Evolutionary conservation across 2,113 vertebrate genomes (phyloP), one percentile per base, ranked within the genome.

Genomic region (Electrona antarctica): DNA sequence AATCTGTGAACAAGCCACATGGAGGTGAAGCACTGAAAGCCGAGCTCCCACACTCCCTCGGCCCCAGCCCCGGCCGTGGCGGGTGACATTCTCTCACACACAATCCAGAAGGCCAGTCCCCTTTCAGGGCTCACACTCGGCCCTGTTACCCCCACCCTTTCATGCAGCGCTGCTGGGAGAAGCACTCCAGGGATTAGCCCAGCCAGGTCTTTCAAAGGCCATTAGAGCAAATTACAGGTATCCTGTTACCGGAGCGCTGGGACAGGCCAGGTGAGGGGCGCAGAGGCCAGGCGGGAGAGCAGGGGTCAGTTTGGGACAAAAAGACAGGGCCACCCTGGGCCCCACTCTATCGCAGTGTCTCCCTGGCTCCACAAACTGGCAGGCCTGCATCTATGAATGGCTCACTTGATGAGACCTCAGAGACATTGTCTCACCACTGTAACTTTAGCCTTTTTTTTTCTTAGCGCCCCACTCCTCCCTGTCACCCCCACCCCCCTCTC

Each of bases 201-300:
- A 88, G 90, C 89, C 90, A 90, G 91, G 90, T 91, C 92, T 91
- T 92, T 92, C 89, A 93, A 93, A 92, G 92, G 91, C 91, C 91
- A 93, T 94, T 93, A 93, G 91, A 92, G 91, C 88, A 92, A 93
- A 92, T 93, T 91, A 92, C 92, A 93, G 93, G 92, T 93, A 92
- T 93, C 92, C 83, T 76, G 81, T 94, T 94, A 92, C 93, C 82
- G 84, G 74, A 82, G 85, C 66, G 87, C 88, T 89, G 88, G 92
- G 86, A 93, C 83, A 76, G 90, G 88, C 89, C 91, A 93, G 92
- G 91, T 93, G 89, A 93, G 91, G 91, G 89, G 85, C 86, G 85
- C 88, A 90, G 89, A 89, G 92, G 91, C 91, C 92, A 91, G 79
- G 83, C 85, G 61, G 85, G 88, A 91, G 91, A 88, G 88, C 91